Conservation (phyloP, 1,140 invertebrate species). For the Rhyacophila brunnea region DNA sequence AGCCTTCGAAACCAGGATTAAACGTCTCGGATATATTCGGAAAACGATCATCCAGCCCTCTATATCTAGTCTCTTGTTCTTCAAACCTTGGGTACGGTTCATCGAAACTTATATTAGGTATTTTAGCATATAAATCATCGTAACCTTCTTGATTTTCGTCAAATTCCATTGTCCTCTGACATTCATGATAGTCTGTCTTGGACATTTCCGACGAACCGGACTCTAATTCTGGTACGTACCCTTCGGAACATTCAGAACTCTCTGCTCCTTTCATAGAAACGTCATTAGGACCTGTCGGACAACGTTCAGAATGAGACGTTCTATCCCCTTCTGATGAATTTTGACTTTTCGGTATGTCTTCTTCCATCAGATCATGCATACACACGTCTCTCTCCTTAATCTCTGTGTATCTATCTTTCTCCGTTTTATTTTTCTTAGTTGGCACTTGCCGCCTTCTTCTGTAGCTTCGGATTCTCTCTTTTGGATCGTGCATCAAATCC, state of each 20-base stretch:
- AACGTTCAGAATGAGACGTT: constrained; percentile 44
- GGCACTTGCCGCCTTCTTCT: constrained; percentile 61
- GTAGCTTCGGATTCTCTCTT: constrained; percentile 60
- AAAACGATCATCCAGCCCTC: constrained; percentile 26
- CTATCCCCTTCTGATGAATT: constrained; percentile 56
- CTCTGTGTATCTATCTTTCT: constrained; percentile 47
- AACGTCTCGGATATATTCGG: constrained; percentile 24
- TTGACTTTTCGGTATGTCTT: constrained; percentile 54
- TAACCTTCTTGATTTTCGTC: constrained; percentile 47
- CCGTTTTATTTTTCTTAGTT: constrained; percentile 54
- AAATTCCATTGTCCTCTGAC: constrained; percentile 48
- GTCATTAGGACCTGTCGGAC: constrained; percentile 38
- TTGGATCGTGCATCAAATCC: constrained; percentile 61
- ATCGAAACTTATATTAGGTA: constrained; percentile 32
- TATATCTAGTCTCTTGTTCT: constrained; percentile 22
- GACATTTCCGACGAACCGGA: constrained; percentile 62
- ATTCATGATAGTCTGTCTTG: constrained; percentile 52
- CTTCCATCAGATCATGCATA: constrained; percentile 54
- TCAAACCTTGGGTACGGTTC: constrained; percentile 32
- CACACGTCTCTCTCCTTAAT: constrained; percentile 39
- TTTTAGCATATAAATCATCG: constrained; percentile 33
- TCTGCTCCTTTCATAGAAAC: constrained; percentile 43
- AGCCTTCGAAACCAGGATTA: constrained; percentile 56
- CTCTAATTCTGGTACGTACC: constrained; percentile 65
- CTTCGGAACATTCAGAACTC: constrained; percentile 63